Conservation (phyloP, 2,797 vertebrate genomes). For the Rhodeus uyekii region DNA sequence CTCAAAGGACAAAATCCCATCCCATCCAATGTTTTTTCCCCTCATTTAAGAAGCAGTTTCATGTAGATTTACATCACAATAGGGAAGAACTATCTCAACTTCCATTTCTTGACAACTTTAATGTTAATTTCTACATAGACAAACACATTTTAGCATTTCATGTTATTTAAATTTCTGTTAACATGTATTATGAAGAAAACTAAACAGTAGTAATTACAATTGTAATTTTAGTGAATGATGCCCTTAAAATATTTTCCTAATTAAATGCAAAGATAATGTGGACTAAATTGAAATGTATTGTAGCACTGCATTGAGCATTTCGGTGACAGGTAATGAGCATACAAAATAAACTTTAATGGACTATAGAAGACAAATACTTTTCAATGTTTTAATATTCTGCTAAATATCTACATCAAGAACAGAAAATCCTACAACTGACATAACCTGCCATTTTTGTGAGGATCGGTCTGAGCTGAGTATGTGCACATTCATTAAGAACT, state of each 20-base stretch:
- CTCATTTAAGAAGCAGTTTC: not conserved
- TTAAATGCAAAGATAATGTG: not conserved
- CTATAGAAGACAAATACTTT: not conserved
- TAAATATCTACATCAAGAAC: not conserved
- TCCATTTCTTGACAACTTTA: not conserved
- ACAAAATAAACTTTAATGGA: not conserved
- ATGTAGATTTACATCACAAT: not conserved
- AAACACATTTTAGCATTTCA: not conserved
- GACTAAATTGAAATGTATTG: not conserved
- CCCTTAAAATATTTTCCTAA: not conserved
- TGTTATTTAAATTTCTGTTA: too few relatives aligned
- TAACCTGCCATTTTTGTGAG: not conserved
- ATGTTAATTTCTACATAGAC: not conserved
- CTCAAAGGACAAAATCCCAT: not conserved
- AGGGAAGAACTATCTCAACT: not conserved
- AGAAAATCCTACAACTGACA: not conserved
- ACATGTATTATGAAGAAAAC: not conserved
- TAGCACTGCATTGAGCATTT: not conserved
- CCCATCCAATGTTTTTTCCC: not conserved
- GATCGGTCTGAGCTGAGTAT: not conserved
- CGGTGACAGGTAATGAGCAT: not conserved
- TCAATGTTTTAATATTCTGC: not conserved
- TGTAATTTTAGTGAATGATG: not conserved
- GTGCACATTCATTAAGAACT: constrained; percentile 3
- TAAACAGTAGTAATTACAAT: not conserved